phyloP scores from a whole-genome alignment of 1,140 invertebrate species.

The Euwallacea fornicatus region DNA sequence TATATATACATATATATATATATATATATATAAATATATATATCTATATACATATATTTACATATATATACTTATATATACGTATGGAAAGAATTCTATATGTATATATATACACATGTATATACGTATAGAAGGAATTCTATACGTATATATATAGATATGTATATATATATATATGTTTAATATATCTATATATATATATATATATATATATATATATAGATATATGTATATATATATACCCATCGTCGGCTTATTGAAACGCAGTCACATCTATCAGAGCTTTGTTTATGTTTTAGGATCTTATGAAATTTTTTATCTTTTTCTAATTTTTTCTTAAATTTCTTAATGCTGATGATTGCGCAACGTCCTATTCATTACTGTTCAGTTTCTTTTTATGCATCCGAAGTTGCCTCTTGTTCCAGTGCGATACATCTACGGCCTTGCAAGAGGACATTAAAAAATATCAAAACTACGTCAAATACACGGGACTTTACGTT shows the following conservation, averaged over 20 bases:
- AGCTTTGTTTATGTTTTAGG: background rate
- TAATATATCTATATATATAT: constrained; percentile 13
- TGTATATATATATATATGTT: constrained; percentile 37
- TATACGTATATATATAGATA: constrained; percentile 39
- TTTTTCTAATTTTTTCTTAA: no score
- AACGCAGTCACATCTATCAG: background rate
- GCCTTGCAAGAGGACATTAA: no score
- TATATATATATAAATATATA: constrained; percentile 6
- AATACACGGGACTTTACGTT: no score
- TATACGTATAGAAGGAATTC: no score
- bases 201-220: constrained; percentile 38
- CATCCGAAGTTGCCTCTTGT: no score
- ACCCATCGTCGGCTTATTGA: constrained; percentile 6
- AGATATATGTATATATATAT: background rate
- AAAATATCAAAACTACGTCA: no score
- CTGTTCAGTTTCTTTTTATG: no score
- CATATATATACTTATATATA: constrained; percentile 3
- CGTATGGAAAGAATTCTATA: constrained; percentile 35
- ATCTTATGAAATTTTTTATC: no score
- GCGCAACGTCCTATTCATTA: no score
- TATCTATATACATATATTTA: constrained; percentile 38
- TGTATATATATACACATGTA: constrained; percentile 25
- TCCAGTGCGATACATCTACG: no score
- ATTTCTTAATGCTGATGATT: no score
- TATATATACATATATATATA: background rate